These are phyloP conservation scores for Axis porcinus DNA, from an alignment of 2,113 vertebrate genomes.

Conservation along the genomic window DNA sequence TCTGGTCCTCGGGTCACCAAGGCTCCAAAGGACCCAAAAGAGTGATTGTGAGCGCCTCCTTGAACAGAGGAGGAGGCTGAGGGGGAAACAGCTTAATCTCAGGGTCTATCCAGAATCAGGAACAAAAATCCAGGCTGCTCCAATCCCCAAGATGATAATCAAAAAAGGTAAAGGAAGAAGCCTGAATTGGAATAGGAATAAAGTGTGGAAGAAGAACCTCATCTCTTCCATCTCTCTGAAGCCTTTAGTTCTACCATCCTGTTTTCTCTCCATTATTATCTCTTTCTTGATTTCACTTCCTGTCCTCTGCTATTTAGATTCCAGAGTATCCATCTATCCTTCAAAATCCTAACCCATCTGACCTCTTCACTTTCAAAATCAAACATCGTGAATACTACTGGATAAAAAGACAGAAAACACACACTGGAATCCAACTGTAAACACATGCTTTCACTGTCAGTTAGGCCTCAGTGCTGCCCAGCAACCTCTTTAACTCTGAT, in stretches of 20 bases:
- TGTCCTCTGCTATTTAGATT: background rate
- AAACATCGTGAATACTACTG: background rate
- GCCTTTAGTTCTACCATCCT: background rate
- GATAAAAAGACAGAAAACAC: background rate
- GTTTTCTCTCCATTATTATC: background rate
- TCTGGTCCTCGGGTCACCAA: background rate
- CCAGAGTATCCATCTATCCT: background rate
- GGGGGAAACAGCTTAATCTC: background rate
- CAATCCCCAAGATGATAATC: background rate
- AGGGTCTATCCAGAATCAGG: background rate
- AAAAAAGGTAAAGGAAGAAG: background rate
- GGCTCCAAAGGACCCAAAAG: background rate
- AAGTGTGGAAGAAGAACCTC: background rate
- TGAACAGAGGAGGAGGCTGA: background rate
- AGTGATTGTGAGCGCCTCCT: background rate
- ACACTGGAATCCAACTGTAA: background rate
- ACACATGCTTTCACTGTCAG: background rate
- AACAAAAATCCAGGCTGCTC: background rate
- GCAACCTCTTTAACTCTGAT: background rate
- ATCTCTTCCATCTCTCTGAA: background rate
- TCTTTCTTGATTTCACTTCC: background rate
- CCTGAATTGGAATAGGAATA: background rate
- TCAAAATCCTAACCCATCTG: slow-evolving; percentile 5
- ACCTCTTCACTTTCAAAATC: slow-evolving; percentile 13
- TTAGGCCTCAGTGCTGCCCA: background rate